Conservation (phyloP, 2,113 vertebrate genomes). For the Saguinus midas region DNA sequence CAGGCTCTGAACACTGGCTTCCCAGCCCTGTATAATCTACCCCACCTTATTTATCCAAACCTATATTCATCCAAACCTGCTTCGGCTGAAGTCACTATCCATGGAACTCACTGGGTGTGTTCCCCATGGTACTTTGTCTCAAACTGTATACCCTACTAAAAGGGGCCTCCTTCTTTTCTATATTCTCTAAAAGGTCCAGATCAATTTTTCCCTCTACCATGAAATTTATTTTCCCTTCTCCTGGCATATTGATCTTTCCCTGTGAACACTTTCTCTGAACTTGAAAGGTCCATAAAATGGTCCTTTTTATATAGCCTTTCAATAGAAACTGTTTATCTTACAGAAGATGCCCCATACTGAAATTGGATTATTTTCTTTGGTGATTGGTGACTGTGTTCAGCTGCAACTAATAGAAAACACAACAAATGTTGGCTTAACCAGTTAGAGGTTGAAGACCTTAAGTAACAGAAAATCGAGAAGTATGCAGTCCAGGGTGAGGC, state of each 20-base stretch:
- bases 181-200: neutral
- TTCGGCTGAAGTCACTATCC: neutral
- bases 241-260: conserved; percentile 3
- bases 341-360: neutral
- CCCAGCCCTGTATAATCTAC: neutral
- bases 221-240: conserved; percentile 25
- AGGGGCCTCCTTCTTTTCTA: neutral
- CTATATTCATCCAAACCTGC: neutral
- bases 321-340: conserved; percentile 15
- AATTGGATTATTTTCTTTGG: neutral
- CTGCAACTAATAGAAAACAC: neutral
- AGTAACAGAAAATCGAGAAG: too few species aligned
- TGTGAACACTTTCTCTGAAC: conserved; percentile 45
- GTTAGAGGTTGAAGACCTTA: neutral
- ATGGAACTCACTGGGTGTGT: neutral
- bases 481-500: neutral
- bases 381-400: neutral
- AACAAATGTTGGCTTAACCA: neutral
- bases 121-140: neutral
- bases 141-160: neutral
- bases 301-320: conserved; percentile 23
- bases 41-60: neutral
- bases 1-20: neutral
- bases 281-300: conserved; percentile 30
- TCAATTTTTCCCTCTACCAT: neutral